phyloP scores from a whole-genome alignment of 2,888 invertebrate genomes.

The Smittia aterrima region DNA sequence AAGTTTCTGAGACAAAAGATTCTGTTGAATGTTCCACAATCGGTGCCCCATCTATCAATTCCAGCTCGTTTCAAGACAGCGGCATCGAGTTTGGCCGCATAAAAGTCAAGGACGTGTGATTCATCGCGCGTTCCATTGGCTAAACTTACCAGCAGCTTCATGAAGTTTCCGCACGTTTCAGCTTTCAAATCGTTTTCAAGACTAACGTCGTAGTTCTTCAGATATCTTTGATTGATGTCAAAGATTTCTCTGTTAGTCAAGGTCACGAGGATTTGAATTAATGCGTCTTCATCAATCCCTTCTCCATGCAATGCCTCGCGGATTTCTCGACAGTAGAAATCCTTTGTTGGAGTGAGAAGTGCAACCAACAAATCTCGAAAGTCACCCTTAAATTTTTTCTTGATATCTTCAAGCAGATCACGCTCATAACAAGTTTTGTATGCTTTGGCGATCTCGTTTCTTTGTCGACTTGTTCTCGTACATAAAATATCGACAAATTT shows the following conservation, averaged over 20 bases:
- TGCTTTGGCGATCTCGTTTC: slow-evolving; percentile 71
- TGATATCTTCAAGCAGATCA: slow-evolving; percentile 77
- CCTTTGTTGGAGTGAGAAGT: slow-evolving; percentile 78
- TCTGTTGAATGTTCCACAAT: slow-evolving; percentile 74
- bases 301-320: slow-evolving; percentile 80
- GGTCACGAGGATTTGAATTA: slow-evolving; percentile 86
- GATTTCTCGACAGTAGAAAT: slow-evolving; percentile 80
- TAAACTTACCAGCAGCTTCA: slow-evolving; percentile 76
- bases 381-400: slow-evolving; percentile 83
- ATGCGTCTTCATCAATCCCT: slow-evolving; percentile 79
- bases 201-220: slow-evolving; percentile 71
- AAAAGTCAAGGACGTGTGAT: slow-evolving; percentile 62
- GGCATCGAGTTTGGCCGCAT: slow-evolving; percentile 76
- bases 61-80: slow-evolving; percentile 70
- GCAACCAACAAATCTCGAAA: slow-evolving; percentile 82
- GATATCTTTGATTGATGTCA: slow-evolving; percentile 74
- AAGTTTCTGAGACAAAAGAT: slow-evolving; percentile 70
- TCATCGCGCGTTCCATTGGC: slow-evolving; percentile 58
- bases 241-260: slow-evolving; percentile 81
- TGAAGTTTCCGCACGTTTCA: slow-evolving; percentile 84
- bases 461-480: slow-evolving; percentile 78
- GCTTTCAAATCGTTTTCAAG: slow-evolving; percentile 79
- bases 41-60: slow-evolving; percentile 63
- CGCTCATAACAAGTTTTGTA: slow-evolving; percentile 55
- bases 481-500: slow-evolving; percentile 82